Percentiles rank a stretch among this genome's conserved stretches.
phyloP scores from a whole-genome alignment of 2,113 vertebrate species.

The Rana temporaria region DNA sequence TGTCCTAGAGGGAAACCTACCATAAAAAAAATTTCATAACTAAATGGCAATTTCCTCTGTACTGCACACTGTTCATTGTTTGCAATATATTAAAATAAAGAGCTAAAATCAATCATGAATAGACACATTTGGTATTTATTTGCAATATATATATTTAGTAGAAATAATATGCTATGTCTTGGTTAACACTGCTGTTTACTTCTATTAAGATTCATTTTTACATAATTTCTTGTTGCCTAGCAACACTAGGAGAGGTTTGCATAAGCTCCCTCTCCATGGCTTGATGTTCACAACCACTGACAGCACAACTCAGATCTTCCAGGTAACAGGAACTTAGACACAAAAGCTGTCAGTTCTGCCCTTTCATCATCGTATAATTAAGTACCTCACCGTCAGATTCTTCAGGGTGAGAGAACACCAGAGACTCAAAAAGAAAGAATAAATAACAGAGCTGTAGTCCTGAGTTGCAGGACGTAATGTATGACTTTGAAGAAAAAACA shows the following conservation, averaged over 20 bases:
- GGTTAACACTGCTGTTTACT: constrained; percentile 23
- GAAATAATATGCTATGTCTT: constrained; percentile 10
- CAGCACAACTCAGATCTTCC: constrained; percentile 6
- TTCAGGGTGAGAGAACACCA: too few relatives aligned
- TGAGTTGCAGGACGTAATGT: too few relatives aligned
- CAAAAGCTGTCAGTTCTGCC: background rate
- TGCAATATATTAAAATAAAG: background rate
- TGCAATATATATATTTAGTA: background rate
- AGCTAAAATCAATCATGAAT: background rate
- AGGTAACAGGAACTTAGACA: background rate
- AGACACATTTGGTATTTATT: background rate
- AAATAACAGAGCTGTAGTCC: too few relatives aligned
- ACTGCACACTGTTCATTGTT: background rate
- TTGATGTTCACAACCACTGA: constrained; percentile 21
- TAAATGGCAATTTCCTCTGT: background rate
- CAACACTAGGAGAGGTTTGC: constrained; percentile 41
- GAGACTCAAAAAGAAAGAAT: too few relatives aligned
- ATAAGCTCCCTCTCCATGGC: constrained; percentile 5
- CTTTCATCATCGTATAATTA: background rate
- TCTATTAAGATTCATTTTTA: constrained; percentile 38
- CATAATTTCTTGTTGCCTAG: constrained; percentile 44
- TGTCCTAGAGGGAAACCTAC: too few relatives aligned
- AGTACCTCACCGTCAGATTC: too few relatives aligned
- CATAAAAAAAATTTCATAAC: background rate
- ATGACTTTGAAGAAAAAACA: too few relatives aligned